A percentile compares a stretch with the other conserved stretches of the same genome.
phyloP scores from a whole-genome alignment of 2,888 invertebrate species.

The Drosophila affinis region DNA sequence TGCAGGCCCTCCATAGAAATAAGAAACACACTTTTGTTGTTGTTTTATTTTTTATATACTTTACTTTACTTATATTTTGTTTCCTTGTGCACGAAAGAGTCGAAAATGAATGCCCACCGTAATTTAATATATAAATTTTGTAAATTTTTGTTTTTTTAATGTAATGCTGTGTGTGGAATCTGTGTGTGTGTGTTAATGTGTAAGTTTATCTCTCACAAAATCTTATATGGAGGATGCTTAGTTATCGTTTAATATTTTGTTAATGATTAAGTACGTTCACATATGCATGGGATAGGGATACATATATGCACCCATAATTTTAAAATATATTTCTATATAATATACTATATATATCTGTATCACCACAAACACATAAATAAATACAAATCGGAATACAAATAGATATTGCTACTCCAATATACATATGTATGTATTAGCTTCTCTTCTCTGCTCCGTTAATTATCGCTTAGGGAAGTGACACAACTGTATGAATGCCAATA shows the following conservation, averaged over 20 bases:
- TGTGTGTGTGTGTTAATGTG: conserved; percentile 24
- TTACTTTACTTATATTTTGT: conserved; percentile 63
- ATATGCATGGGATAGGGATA: conserved; percentile 29
- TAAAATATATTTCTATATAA: conserved; percentile 24
- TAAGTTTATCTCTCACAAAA: conserved; percentile 58
- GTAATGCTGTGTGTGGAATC: conserved; percentile 5
- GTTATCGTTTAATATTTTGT: conserved; percentile 54
- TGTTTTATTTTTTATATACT: conserved; percentile 55
- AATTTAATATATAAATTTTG: conserved; percentile 25
- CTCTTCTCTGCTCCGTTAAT: no score
- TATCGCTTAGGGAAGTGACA: conserved; percentile 38
- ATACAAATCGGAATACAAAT: conserved; percentile 36
- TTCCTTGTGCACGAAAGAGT: conserved; percentile 73
- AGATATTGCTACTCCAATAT: conserved; percentile 1
- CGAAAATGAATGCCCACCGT: conserved; percentile 55
- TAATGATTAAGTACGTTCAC: conserved; percentile 41
- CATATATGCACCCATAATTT: conserved; percentile 21
- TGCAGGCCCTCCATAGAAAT: conserved; percentile 42
- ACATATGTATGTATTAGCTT: background rate
- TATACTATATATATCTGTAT: conserved; percentile 35
- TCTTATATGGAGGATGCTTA: conserved; percentile 62
- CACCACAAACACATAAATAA: conserved; percentile 44
- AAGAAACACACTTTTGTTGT: conserved; percentile 8
- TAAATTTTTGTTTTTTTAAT: conserved; percentile 26
- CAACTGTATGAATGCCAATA: conserved; percentile 54